Percentiles rank a stretch among this genome's conserved stretches.
Evolutionary conservation across 1,140 invertebrate genomes (phyloP).

Genomic region (Neotoxoptera formosana): DNA sequence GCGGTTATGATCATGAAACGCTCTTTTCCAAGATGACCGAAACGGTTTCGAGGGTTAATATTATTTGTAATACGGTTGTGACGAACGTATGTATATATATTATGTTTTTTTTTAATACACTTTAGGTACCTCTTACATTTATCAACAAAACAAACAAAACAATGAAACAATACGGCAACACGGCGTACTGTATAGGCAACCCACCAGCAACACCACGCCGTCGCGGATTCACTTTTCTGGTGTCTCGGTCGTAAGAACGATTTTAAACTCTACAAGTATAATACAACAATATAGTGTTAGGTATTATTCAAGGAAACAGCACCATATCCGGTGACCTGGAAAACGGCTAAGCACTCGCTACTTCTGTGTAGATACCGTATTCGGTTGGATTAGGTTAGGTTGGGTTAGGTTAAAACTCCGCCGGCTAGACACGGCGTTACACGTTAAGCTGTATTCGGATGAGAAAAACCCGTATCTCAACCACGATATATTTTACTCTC

Average conservation of each 20-base stretch:
- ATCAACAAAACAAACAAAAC: too few species aligned
- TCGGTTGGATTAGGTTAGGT: neutral
- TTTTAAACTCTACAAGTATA: neutral
- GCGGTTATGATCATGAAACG: neutral
- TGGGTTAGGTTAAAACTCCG: neutral
- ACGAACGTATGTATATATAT: too few species aligned
- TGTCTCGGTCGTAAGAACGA: neutral
- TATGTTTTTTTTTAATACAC: too few species aligned
- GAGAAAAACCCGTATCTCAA: neutral
- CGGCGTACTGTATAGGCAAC: too few species aligned
- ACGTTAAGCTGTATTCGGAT: neutral
- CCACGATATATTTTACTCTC: neutral
- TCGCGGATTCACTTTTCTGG: neutral
- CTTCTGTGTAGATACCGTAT: neutral
- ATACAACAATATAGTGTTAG: neutral
- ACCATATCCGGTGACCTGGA: neutral
- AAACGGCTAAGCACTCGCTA: neutral
- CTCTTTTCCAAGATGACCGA: neutral
- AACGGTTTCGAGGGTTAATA: neutral
- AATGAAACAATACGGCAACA: too few species aligned
- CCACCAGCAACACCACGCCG: too few species aligned
- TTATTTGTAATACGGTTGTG: neutral
- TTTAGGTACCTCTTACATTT: too few species aligned
- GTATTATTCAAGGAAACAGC: neutral
- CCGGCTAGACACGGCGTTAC: neutral